phyloP scores from a whole-genome alignment of 2,888 invertebrate species.

The Timema podura region DNA sequence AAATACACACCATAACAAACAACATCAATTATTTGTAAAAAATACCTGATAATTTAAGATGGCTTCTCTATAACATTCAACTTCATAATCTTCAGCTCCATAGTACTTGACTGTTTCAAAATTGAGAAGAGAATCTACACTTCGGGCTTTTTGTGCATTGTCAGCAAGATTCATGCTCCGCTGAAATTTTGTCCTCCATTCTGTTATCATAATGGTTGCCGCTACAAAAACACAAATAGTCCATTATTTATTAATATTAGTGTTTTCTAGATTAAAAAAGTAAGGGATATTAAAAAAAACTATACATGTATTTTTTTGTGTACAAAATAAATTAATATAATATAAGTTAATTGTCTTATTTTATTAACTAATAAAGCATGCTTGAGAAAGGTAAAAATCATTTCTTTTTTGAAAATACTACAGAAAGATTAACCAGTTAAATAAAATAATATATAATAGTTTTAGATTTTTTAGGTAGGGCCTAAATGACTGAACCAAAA shows the following conservation, averaged over 20 bases:
- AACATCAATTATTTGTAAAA: background rate
- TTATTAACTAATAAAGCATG: too few relatives aligned
- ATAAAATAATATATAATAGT: too few relatives aligned
- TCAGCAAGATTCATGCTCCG: slow-evolving; percentile 92
- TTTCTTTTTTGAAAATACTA: too few relatives aligned
- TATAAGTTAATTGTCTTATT: too few relatives aligned
- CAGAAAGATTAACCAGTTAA: too few relatives aligned
- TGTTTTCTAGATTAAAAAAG: background rate
- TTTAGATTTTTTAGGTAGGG: too few relatives aligned
- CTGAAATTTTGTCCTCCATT: slow-evolving; percentile 96
- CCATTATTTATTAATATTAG: background rate
- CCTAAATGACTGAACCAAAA: too few relatives aligned
- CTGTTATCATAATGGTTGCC: slow-evolving; percentile 85
- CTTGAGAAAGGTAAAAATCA: too few relatives aligned
- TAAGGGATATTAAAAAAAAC: too few relatives aligned
- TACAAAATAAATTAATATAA: too few relatives aligned
- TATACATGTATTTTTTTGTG: too few relatives aligned
- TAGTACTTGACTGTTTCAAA: slow-evolving; percentile 99
- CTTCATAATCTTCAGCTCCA: slow-evolving; percentile 90
- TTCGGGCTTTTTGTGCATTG: slow-evolving; percentile 85
- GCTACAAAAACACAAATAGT: slow-evolving; percentile 47
- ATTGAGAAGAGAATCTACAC: slow-evolving; percentile 94
- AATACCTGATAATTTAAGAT: slow-evolving; percentile 77
- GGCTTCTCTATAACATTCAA: slow-evolving; percentile 76
- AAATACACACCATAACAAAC: background rate